These are phyloP conservation scores for Orthosia gracilis DNA, from an alignment of 2,888 invertebrate species.

Conservation along the genomic window DNA sequence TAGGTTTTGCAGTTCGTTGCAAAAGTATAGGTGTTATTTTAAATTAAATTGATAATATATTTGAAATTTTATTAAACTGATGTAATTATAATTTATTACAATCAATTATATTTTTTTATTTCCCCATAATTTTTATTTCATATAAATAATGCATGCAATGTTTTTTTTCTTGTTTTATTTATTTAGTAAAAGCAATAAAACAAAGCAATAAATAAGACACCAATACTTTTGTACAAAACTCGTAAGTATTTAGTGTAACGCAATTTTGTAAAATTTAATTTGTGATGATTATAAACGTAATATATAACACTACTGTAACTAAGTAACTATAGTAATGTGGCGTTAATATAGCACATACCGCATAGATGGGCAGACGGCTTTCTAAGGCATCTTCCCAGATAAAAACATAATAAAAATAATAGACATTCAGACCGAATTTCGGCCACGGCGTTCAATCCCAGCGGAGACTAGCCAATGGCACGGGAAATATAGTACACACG, in stretches of 20 bases:
- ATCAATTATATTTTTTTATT: not conserved
- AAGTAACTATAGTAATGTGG: not conserved
- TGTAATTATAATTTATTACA: not conserved
- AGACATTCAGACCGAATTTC: too few species aligned
- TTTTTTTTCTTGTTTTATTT: not conserved
- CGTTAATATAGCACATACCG: not conserved
- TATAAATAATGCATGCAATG: not conserved
- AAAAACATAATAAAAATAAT: too few species aligned
- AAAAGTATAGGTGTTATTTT: slow-evolving; percentile 36
- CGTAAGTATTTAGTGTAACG: slow-evolving; percentile 10
- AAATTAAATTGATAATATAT: not conserved
- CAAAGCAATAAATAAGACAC: slow-evolving; percentile 16
- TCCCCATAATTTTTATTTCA: slow-evolving; percentile 12
- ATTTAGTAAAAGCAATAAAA: slow-evolving; percentile 16
- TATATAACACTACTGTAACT: not conserved
- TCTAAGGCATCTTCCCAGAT: too few species aligned
- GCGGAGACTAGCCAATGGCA: too few species aligned
- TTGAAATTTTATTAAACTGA: slow-evolving; percentile 1
- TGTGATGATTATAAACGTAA: slow-evolving; percentile 56
- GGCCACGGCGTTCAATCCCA: too few species aligned
- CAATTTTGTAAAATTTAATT: slow-evolving; percentile 59
- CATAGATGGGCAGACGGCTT: too few species aligned
- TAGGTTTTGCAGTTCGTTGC: slow-evolving; percentile 29
- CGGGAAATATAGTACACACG: too few species aligned
- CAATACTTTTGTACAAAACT: slow-evolving; percentile 45